Percentiles rank a stretch among this genome's conserved stretches.
These are phyloP conservation scores for Diadophis punctatus DNA, from an alignment of 2,113 vertebrate genomes.

Conservation along the genomic window DNA sequence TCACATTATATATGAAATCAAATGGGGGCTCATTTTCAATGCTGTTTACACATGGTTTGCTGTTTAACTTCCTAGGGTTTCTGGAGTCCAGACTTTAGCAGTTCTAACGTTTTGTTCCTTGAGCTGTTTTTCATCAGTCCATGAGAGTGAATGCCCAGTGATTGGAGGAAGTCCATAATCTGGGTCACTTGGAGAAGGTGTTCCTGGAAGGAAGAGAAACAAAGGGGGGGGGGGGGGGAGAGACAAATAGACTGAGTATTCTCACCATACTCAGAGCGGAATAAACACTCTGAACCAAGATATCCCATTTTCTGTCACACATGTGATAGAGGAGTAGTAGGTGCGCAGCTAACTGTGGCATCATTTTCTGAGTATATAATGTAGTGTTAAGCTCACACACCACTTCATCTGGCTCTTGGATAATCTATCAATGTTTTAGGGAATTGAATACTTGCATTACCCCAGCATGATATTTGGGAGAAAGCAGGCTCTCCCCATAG, in stretches of 20 bases:
- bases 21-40: conserved; percentile 91
- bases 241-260: background rate
- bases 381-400: background rate
- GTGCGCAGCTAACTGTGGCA: background rate
- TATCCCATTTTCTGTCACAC: background rate
- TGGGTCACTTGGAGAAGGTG: conserved; percentile 92
- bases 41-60: conserved; percentile 77
- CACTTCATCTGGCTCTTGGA: background rate
- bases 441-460: background rate
- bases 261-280: background rate
- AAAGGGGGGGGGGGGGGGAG: conserved; percentile 23
- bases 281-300: background rate
- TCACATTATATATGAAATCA: conserved; percentile 71
- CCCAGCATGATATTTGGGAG: background rate
- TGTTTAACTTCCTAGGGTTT: conserved; percentile 89
- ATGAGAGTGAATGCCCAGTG: conserved; percentile 95
- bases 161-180: conserved; percentile 95
- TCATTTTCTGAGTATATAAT: background rate
- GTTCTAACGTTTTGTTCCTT: conserved; percentile 93
- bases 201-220: conserved; percentile 70
- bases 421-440: background rate
- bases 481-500: background rate
- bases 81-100: conserved; percentile 96
- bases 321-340: background rate
- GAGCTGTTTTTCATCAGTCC: conserved; percentile 96